Evolutionary conservation across 2,797 vertebrate species (phyloP).

Genomic region (Xerus rutilus): DNA sequence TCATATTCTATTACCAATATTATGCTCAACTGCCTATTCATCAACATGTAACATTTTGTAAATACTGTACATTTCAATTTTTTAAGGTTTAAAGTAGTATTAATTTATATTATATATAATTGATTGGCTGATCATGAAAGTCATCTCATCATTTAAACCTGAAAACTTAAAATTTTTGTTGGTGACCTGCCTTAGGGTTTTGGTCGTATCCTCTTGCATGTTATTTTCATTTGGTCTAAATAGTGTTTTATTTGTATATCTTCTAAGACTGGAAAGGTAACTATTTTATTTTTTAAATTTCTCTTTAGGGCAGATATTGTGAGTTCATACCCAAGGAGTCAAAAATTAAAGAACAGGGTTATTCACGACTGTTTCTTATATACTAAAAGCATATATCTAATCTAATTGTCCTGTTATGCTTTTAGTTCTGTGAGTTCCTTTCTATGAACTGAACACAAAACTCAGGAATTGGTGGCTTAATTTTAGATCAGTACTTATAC

Average conservation of each 20-base stretch:
- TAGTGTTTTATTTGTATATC: conserved; percentile 66
- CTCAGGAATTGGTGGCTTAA: conserved; percentile 81
- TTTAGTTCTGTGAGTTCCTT: conserved; percentile 71
- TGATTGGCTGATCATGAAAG: conserved; percentile 74
- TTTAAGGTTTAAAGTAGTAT: conserved; percentile 79
- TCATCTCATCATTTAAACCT: conserved; percentile 66
- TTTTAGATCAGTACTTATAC: conserved; percentile 75
- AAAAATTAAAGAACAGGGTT: conserved; percentile 70
- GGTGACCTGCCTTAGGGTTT: conserved; percentile 40
- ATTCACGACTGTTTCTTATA: conserved; percentile 68
- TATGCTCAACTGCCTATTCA: conserved; percentile 69
- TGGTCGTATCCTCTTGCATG: conserved; percentile 22
- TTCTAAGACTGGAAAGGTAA: conserved; percentile 42
- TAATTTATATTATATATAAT: conserved; percentile 74
- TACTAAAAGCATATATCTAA: conserved; percentile 74
- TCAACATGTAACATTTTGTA: conserved; percentile 75
- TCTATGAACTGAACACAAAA: conserved; percentile 79
- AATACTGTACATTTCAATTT: conserved; percentile 79
- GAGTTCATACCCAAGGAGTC: conserved; percentile 49
- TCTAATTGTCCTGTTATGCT: conserved; percentile 48
- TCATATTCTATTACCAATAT: conserved; percentile 70
- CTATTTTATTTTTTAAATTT: conserved; percentile 60
- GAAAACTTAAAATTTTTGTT: conserved; percentile 62
- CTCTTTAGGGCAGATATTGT: conserved; percentile 62
- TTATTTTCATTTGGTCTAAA: conserved; percentile 64